Base-by-base conservation (phyloP, 2,113 vertebrate species). In the Petaurus breviceps region DNA sequence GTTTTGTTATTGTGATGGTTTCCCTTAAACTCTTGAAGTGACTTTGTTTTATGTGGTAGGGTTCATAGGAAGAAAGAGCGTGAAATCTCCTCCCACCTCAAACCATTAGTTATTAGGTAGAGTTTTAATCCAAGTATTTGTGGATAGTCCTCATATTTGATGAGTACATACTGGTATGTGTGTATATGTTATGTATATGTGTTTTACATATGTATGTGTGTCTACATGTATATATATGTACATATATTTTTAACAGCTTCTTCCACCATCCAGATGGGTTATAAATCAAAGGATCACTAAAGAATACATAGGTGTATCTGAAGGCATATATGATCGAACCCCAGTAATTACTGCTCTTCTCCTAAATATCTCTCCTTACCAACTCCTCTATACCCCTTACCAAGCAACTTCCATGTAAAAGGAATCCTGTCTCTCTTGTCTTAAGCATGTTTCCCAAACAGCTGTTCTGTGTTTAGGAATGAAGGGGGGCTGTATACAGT, bases 1-100 rank as follows among this genome's bases (percentile, higher is more conserved):
- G n/a, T 51, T 96, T 96, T 91, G 55, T 96, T 93, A 47, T 68
- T 94, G 5, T 89, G 24, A 14, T 91, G 93, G 92, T 95, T 97
- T 95, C 26, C 52, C 51, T 96, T n/a, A 55, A 97, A 94, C 89
- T 96, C 55, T 89, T 91, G 68, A 77, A 95, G 47, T 31, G 53
- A 55, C 12, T 68, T 68, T 12, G 8, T 19, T n/a, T 14, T 77
- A 19, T 77, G 1, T 19, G 16, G 22, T 37, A 46, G 90, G 51
- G 1, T 2, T 9, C 7, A 1, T 26, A 55, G 54, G 31, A 28
- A 68, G 89, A 57, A 55, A 90, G 46, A 47, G 0, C 1, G 90
- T 50, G 23, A 52, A 61, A 61, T 61, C 61, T 68, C 28, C 31
- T 5, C 28, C 57, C 12, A 2, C 57, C 31, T 3, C 61, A 55